Percentiles rank a stretch among this genome's conserved stretches.
phyloP scores from a whole-genome alignment of 2,888 invertebrate species.

The Aproaerema taeniolella region DNA sequence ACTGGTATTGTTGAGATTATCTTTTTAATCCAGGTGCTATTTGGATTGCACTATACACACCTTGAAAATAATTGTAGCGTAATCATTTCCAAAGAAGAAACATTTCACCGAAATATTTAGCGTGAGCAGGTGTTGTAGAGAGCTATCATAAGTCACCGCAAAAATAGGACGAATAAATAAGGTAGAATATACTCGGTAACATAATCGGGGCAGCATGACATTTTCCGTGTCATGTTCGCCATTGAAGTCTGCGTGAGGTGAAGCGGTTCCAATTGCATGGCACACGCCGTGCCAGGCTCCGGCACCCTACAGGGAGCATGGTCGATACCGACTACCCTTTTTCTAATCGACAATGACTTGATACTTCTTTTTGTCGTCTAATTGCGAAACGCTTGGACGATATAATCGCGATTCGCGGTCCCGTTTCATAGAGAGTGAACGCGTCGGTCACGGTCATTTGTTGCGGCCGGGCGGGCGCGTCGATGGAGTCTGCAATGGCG shows the following conservation, averaged over 20 bases:
- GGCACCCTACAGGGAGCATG: slow-evolving; percentile 42
- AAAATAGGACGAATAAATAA: too few relatives aligned
- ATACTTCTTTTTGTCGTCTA: slow-evolving; percentile 21
- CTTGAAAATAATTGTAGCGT: neutral
- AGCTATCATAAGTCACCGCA: too few relatives aligned
- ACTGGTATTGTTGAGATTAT: slow-evolving; percentile 52
- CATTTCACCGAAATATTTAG: slow-evolving; percentile 2
- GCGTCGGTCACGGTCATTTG: slow-evolving; percentile 56
- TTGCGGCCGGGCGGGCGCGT: slow-evolving; percentile 36
- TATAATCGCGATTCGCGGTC: slow-evolving; percentile 36
- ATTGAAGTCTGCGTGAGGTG: slow-evolving; percentile 51
- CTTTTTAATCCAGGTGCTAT: slow-evolving; percentile 33
- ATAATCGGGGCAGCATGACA: slow-evolving; percentile 34
- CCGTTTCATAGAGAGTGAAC: slow-evolving; percentile 55
- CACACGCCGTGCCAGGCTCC: slow-evolving; percentile 64
- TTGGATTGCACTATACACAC: slow-evolving; percentile 21
- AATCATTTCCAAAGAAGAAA: slow-evolving; percentile 5
- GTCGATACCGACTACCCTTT: slow-evolving; percentile 43
- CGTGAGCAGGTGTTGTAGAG: too few relatives aligned
- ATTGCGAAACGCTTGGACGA: slow-evolving; percentile 31
- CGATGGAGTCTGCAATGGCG: slow-evolving; percentile 33
- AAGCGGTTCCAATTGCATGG: slow-evolving; percentile 43
- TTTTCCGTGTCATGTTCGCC: slow-evolving; percentile 40
- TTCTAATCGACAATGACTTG: slow-evolving; percentile 28
- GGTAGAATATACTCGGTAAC: too few relatives aligned